Evolutionary conservation across 2,797 vertebrate species (phyloP).

Genomic region (Sebastes reedi): DNA sequence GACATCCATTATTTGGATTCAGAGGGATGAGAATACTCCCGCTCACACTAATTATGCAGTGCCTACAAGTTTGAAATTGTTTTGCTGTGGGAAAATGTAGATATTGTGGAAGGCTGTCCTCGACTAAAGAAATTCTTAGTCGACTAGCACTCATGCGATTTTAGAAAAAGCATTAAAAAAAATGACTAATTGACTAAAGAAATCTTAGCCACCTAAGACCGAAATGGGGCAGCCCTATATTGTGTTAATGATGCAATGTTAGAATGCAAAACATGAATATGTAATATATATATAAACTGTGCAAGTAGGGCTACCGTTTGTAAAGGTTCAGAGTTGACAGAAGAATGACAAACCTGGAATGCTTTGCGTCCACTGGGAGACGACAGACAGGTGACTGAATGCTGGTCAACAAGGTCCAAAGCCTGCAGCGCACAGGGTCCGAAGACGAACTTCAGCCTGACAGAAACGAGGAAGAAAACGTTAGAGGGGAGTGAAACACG

Average conservation of each 20-base stretch:
- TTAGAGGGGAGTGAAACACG: not conserved
- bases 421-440: conserved; percentile 90
- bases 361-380: conserved; percentile 90
- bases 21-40: not conserved
- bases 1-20: not conserved
- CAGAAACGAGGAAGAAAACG: conserved; percentile 10
- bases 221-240: no score
- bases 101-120: not conserved
- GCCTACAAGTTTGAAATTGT: not conserved
- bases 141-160: no score
- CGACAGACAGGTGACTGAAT: conserved; percentile 84
- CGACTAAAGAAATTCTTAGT: no score
- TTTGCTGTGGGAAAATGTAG: not conserved
- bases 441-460: conserved; percentile 92
- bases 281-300: not conserved
- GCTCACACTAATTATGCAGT: not conserved
- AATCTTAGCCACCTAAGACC: no score
- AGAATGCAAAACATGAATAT: not conserved
- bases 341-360: conserved; percentile 85
- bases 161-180: no score
- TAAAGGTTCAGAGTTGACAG: not conserved
- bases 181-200: no score
- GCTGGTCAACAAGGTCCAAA: conserved; percentile 91
- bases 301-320: not conserved
- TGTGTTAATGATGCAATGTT: not conserved